phyloP scores from a whole-genome alignment of 2,888 invertebrate genomes.

The Eurytoma californica region DNA sequence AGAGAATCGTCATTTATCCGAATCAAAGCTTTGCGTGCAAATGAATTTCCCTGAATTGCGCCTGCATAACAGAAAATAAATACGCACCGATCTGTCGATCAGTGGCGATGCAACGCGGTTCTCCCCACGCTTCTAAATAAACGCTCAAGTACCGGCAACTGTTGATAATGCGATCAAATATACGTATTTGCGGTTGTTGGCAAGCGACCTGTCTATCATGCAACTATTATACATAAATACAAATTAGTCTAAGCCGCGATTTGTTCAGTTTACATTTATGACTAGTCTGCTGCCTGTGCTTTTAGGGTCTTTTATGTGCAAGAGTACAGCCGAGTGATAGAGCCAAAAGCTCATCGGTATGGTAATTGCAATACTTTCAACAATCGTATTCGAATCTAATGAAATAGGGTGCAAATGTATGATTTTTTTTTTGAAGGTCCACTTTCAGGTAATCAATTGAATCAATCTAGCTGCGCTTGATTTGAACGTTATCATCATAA shows the following conservation, averaged over 20 bases:
- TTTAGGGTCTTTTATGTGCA: too few relatives aligned
- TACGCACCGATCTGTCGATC: constrained; percentile 9
- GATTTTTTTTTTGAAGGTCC: too few relatives aligned
- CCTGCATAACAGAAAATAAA: background rate
- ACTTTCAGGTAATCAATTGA: too few relatives aligned
- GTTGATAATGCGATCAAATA: constrained; percentile 26
- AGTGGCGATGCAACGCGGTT: too few relatives aligned
- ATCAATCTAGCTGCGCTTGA: too few relatives aligned
- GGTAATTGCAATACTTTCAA: background rate
- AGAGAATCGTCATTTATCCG: background rate
- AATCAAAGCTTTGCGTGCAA: background rate
- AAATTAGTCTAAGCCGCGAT: background rate
- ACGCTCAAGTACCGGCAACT: background rate
- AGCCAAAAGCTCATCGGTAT: too few relatives aligned
- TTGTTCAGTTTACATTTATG: background rate
- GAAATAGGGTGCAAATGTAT: too few relatives aligned
- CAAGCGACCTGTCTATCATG: background rate
- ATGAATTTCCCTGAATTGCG: background rate
- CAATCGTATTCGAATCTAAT: too few relatives aligned
- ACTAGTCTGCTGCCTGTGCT: too few relatives aligned
- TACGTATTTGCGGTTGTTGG: constrained; percentile 4
- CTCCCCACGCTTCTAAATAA: background rate
- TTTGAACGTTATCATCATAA: too few relatives aligned
- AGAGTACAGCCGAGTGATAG: too few relatives aligned
- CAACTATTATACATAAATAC: constrained; percentile 27